Percentiles rank a stretch among this genome's conserved stretches.
phyloP scores from a whole-genome alignment of 2,113 vertebrate genomes.

The Callipepla squamata region DNA sequence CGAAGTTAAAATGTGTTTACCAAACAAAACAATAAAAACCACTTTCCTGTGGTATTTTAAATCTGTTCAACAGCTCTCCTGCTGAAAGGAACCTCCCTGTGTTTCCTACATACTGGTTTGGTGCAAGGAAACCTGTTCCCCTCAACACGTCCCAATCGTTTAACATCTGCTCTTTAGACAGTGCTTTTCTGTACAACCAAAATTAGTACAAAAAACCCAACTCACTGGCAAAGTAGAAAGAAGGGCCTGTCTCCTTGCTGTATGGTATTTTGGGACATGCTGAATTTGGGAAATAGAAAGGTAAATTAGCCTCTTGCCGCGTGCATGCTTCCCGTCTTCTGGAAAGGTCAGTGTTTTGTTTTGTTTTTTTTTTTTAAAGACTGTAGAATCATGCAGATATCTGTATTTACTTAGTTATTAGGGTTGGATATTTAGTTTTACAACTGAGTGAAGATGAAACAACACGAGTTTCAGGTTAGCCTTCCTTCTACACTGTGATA shows the following conservation, averaged over 20 bases:
- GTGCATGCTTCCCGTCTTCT: conserved; percentile 75
- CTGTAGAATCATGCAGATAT: conserved; percentile 74
- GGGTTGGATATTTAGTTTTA: conserved; percentile 58
- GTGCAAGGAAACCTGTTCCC: conserved; percentile 72
- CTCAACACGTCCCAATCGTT: conserved; percentile 75
- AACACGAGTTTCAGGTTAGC: conserved; percentile 1
- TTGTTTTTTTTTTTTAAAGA: neutral
- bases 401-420: conserved; percentile 62
- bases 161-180: conserved; percentile 77
- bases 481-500: conserved; percentile 34
- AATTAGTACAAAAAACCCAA: conserved; percentile 86
- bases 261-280: conserved; percentile 89
- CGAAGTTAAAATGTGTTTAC: neutral
- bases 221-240: conserved; percentile 91
- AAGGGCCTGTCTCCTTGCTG: conserved; percentile 89
- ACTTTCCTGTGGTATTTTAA: neutral
- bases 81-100: conserved; percentile 37
- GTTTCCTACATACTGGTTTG: conserved; percentile 71
- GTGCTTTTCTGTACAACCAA: conserved; percentile 79
- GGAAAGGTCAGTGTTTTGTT: conserved; percentile 74
- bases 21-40: neutral
- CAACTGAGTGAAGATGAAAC: conserved; percentile 53
- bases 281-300: conserved; percentile 89
- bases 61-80: neutral
- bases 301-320: conserved; percentile 83